Evolutionary conservation across 2,888 invertebrate species (phyloP), one percentile per base, ranked within the genome.

Genomic region (Pollenia labialis): DNA sequence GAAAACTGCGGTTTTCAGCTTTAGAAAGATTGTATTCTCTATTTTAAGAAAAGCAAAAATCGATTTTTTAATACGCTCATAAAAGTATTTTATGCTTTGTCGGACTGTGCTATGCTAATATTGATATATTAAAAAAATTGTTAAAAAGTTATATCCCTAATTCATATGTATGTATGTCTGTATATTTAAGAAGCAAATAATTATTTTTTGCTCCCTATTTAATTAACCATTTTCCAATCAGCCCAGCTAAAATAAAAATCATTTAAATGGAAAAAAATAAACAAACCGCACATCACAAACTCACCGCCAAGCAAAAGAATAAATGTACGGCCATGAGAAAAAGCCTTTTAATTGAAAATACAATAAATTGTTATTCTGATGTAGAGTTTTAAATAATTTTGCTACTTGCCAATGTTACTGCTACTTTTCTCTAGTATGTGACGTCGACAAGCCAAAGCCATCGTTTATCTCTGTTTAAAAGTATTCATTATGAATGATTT

Each of bases 151-250:
- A n/a, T n/a, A n/a, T n/a, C n/a, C n/a, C n/a, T n/a, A n/a, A n/a
- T n/a, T n/a, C n/a, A n/a, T n/a, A 23, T 23, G 18, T 23, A 1
- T 23, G 18, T 23, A 23, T 2, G 2, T 23, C 4, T 32, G 32
- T 6, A 32, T 32, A 32, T 32, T 32, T 32, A 32, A 32, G 32
- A 6, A 32, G 42, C 9, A 44, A 62, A 42, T 11, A 64, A 44
- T 48, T 23, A n/a, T 68, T 50, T 14, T 66, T 32, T 62, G 18
- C 56, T 46, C 12, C 58, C 16, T 16, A 71, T 52, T 62, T 54
- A 80, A 80, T 80, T 54, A 80, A 32, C 69, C 44, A 62, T 62
- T 62, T 62, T 71, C 44, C 71, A 81, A 72, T 72, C 81, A 64
- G 10, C 40, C 56, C 40, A 23, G 40, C 56, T 62, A 1, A 32